A percentile compares a stretch with the other conserved stretches of the same genome.
These are phyloP conservation scores for Caenorhabditis brenneri DNA, from an alignment of 1,140 invertebrate species.

Conservation along the genomic window DNA sequence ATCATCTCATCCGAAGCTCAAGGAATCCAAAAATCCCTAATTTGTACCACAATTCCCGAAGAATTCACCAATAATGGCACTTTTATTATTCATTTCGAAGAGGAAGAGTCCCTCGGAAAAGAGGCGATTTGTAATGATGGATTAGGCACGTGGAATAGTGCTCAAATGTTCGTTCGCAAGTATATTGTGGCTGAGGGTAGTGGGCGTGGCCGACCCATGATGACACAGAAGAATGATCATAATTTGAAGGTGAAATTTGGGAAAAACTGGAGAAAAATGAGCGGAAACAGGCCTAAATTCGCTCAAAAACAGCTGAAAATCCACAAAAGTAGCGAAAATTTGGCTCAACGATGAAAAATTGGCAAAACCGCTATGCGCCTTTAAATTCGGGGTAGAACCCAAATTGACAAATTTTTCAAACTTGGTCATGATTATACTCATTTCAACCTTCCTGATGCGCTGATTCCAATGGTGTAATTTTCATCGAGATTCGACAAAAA, in stretches of 20 bases:
- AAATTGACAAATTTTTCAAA: too few species aligned
- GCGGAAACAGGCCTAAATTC: background rate
- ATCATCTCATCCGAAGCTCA: background rate
- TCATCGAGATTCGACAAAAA: too few species aligned
- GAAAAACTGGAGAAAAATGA: background rate
- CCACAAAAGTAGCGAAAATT: background rate
- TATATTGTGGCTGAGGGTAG: background rate
- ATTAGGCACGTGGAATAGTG: slow-evolving; percentile 8
- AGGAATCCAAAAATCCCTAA: background rate
- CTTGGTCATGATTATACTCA: too few species aligned
- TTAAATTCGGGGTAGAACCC: too few species aligned
- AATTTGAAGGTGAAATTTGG: background rate
- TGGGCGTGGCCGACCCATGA: background rate
- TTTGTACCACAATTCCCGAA: slow-evolving; percentile 24
- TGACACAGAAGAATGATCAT: slow-evolving; percentile 22
- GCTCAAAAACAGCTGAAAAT: background rate
- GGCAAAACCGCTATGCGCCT: too few species aligned
- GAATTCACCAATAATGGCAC: slow-evolving; percentile 47
- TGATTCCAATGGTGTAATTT: too few species aligned
- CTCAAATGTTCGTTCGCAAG: slow-evolving; percentile 19
- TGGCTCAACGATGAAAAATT: background rate
- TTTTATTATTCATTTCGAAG: background rate
- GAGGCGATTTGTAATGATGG: slow-evolving; percentile 35
- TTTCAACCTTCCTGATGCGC: too few species aligned
- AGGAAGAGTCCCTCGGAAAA: background rate